These are phyloP conservation scores for Panzeria rudis DNA, from an alignment of 2,888 invertebrate species.

Conservation along the genomic window DNA sequence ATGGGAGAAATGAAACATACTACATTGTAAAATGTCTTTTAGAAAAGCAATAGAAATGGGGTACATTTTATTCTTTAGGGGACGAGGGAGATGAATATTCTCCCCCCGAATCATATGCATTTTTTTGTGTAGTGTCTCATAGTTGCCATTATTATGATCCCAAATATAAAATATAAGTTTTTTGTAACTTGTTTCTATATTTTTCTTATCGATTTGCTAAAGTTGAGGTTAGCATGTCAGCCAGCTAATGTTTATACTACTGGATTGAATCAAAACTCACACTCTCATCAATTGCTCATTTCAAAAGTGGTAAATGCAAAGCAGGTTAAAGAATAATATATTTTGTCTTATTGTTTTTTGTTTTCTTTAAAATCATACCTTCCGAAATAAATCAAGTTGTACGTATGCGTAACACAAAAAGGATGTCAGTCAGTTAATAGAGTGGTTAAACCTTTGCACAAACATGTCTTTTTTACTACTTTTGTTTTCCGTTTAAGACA, in stretches of 20 bases:
- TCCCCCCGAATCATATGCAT: too few species aligned
- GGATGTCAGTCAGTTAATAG: constrained; percentile 51
- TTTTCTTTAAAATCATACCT: constrained; percentile 4
- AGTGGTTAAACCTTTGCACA: constrained; percentile 25
- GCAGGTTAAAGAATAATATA: constrained; percentile 24
- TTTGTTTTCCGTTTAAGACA: constrained; percentile 10
- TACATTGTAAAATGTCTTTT: too few species aligned
- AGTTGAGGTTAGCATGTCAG: constrained; percentile 54
- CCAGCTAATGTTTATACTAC: constrained; percentile 26
- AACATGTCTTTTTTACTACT: constrained; percentile 27
- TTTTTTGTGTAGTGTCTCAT: not conserved
- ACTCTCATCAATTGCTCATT: constrained; percentile 35
- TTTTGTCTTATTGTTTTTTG: constrained; percentile 1
- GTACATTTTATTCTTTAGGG: too few species aligned
- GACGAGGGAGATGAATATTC: too few species aligned
- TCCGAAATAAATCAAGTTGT: constrained; percentile 28
- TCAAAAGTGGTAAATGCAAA: constrained; percentile 30
- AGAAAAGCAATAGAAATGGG: too few species aligned
- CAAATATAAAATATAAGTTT: not conserved
- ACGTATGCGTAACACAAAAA: constrained; percentile 58
- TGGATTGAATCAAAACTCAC: constrained; percentile 34
- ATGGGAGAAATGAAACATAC: too few species aligned
- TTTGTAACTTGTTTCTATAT: not conserved
- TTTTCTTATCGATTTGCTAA: constrained; percentile 49
- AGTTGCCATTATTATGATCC: not conserved